Evolutionary conservation across 2,797 vertebrate species (phyloP), one percentile per base, ranked within the genome.

Genomic region (Champsocephalus esox): DNA sequence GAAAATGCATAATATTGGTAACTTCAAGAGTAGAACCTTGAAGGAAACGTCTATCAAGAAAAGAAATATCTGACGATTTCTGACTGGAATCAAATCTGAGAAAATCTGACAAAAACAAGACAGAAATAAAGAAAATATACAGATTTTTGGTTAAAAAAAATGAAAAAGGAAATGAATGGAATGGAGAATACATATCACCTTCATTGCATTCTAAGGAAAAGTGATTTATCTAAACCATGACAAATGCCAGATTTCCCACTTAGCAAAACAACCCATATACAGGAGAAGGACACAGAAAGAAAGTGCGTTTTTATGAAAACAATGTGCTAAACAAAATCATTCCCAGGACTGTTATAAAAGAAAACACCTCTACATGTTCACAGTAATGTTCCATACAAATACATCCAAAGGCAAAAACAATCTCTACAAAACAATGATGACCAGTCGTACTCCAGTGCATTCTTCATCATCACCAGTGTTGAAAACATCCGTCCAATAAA

Each of bases 371-470:
- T 85, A 88, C 70, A 79, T 55, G 32, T 91, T 91, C 89, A 92
- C 90, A 91, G 90, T 89, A 80, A 86, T 43, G 83, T 88, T 93
- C 89, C 83, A 89, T 67, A 85, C 52, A 92, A 85, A 89, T 43
- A 84, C 73, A 85, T 80, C 61, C 32, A 85, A 83, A 86, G 48
- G 77, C 52, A 81, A 87, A 90, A 90, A 4, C 84, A 87, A 88
- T 92, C 89, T 93, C 92, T 85, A 89, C 80, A 82, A 80, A 91
- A 73, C 75, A 84, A 82, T 78, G 79, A 87, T 79, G 70, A 83
- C 67, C 71, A 61, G 73, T 78, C 9, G 10, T 62, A 69, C 65
- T 44, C 74, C 76, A 84, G 83, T 88, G 82, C 90, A 89, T 77
- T 78, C 70, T 38, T 87, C 57, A 24, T 80, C 82, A 90, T 87